These are phyloP conservation scores for Papilio helenus DNA, from an alignment of 1,140 invertebrate species.

Conservation along the genomic window DNA sequence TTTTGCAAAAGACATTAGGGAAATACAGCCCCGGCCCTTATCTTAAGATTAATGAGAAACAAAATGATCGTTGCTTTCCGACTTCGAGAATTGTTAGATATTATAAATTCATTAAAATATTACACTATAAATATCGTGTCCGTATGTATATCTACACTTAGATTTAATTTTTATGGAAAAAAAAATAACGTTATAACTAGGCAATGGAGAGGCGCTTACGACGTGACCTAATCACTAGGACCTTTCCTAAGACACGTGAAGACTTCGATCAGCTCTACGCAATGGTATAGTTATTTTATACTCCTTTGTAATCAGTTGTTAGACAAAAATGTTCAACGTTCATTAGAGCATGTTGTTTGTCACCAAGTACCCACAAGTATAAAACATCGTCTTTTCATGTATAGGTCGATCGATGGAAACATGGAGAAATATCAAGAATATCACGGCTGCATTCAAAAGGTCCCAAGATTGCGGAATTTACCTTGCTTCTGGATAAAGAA, in stretches of 20 bases:
- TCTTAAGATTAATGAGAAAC: conserved; percentile 12
- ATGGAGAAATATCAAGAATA: conserved; percentile 84
- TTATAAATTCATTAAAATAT: conserved; percentile 4
- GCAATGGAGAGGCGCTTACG: conserved; percentile 80
- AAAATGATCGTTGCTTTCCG: conserved; percentile 11
- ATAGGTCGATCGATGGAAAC: conserved; percentile 86
- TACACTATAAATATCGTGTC: too few species aligned
- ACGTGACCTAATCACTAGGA: conserved; percentile 83
- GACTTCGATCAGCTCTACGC: conserved; percentile 87
- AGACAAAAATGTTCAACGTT: too few species aligned
- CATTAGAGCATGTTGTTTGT: neutral
- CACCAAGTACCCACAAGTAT: neutral
- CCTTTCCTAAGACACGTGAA: conserved; percentile 84
- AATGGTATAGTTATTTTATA: too few species aligned
- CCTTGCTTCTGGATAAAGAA: conserved; percentile 85
- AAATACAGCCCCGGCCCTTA: conserved; percentile 5
- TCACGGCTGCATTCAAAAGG: conserved; percentile 83
- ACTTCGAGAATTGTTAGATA: conserved; percentile 13
- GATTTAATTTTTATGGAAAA: too few species aligned
- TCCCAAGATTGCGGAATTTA: conserved; percentile 85
- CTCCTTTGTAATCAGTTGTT: too few species aligned
- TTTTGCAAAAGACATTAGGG: conserved; percentile 11
- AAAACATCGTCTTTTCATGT: conserved; percentile 37
- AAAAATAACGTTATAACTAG: conserved; percentile 36
- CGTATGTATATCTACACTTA: too few species aligned